Evolutionary conservation across 2,888 invertebrate species (phyloP).

Genomic region (Homarus gammarus): DNA sequence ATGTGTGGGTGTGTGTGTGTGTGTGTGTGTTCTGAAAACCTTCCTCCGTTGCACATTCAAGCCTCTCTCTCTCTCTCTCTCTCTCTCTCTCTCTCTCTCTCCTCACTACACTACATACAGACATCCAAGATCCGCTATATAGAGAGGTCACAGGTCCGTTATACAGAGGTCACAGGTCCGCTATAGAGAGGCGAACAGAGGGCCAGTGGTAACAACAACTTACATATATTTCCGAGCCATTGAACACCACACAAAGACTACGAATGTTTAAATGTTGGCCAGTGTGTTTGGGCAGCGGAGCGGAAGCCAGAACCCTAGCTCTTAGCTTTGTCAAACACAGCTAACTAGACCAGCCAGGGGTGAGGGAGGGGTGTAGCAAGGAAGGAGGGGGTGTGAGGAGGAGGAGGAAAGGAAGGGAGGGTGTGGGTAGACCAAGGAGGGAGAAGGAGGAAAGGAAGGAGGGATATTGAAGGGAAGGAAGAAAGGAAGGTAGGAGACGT

Average conservation of each 20-base stretch:
- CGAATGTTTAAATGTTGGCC: too few species aligned
- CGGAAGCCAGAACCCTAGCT: too few species aligned
- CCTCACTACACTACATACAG: background rate
- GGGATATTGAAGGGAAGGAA: too few species aligned
- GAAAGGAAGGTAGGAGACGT: background rate
- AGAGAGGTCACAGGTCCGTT: background rate
- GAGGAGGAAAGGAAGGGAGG: background rate
- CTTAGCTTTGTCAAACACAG: too few species aligned
- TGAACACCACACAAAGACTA: too few species aligned
- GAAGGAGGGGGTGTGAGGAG: background rate
- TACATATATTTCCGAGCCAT: too few species aligned
- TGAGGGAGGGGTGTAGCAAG: background rate
- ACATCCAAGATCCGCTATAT: background rate
- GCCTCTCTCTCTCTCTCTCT: background rate
- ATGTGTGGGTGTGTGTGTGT: too few species aligned
- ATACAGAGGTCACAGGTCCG: background rate
- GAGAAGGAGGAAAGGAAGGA: slow-evolving; percentile 13
- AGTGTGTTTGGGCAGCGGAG: too few species aligned
- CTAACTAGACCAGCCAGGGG: background rate
- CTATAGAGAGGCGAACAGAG: too few species aligned
- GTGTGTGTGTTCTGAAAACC: background rate
- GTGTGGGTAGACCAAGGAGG: background rate
- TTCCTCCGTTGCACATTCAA: background rate
- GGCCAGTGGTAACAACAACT: too few species aligned
- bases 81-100: background rate